Conservation (phyloP, 2,113 vertebrate genomes). For the Cercocebus atys region DNA sequence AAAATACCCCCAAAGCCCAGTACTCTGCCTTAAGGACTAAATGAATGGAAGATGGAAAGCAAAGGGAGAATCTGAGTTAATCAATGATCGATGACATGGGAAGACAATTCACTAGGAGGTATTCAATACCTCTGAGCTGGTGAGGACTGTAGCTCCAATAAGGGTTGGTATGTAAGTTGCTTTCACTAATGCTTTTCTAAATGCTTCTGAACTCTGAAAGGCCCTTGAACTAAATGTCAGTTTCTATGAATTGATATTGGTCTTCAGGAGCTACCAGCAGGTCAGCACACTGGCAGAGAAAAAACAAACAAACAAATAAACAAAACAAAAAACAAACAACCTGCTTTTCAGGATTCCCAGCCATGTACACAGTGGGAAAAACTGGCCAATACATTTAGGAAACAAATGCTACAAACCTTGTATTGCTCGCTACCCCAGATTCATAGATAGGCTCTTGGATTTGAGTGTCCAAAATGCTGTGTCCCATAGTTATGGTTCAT, state of each 20-base stretch:
- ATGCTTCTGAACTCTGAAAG: not conserved
- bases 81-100: not conserved
- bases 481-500: not conserved
- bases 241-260: not conserved
- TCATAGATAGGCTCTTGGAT: not conserved
- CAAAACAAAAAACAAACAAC: too few relatives aligned
- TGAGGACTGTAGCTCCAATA: not conserved
- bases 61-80: not conserved
- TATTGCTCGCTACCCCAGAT: not conserved
- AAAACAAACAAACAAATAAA: not conserved
- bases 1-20: not conserved
- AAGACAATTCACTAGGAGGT: not conserved
- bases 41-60: not conserved
- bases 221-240: not conserved
- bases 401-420: not conserved
- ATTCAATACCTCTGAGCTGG: not conserved
- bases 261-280: not conserved
- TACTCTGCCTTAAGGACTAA: not conserved
- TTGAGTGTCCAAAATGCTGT: not conserved
- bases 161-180: not conserved
- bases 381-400: not conserved
- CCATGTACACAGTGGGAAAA: not conserved
- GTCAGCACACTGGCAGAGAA: not conserved
- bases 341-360: not conserved
- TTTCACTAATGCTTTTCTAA: not conserved